A percentile compares a stretch with the other conserved stretches of the same genome.
phyloP scores from a whole-genome alignment of 2,113 vertebrate genomes.

The Empidonax alnorum region DNA sequence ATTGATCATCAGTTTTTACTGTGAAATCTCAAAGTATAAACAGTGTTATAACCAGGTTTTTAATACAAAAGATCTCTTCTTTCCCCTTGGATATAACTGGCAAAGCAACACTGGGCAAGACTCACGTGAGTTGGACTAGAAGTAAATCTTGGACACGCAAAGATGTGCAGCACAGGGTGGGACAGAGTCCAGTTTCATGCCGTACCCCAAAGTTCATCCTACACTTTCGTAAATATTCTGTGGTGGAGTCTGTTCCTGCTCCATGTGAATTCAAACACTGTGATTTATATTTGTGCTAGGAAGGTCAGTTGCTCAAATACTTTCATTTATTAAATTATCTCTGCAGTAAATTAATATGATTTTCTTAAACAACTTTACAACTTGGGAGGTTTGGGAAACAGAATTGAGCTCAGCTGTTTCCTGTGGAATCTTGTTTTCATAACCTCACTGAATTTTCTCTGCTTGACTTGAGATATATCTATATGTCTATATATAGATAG shows the following conservation, averaged over 20 bases:
- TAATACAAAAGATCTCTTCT: background rate
- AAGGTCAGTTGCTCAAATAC: conserved; percentile 70
- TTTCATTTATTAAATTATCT: conserved; percentile 79
- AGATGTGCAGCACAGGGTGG: background rate
- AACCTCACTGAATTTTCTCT: conserved; percentile 61
- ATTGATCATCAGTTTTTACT: background rate
- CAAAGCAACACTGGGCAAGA: background rate
- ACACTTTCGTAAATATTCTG: background rate
- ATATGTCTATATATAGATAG: background rate
- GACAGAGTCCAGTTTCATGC: background rate
- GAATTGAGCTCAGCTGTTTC: conserved; percentile 58
- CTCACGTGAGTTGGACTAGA: background rate
- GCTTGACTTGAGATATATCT: background rate
- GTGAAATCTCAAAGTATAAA: background rate
- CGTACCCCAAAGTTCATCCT: conserved; percentile 7
- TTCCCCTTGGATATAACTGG: background rate
- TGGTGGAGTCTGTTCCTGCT: background rate
- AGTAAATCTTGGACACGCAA: background rate
- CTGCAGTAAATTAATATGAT: conserved; percentile 70
- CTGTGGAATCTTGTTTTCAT: conserved; percentile 68
- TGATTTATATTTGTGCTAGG: conserved; percentile 64
- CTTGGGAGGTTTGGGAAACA: conserved; percentile 72
- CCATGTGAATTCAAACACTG: conserved; percentile 23
- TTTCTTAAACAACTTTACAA: conserved; percentile 67
- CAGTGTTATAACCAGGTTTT: background rate